Percentiles rank a stretch among this genome's conserved stretches.
Conservation (phyloP, 92 coral and sea anemone species). For the Phymanthus crucifer region DNA sequence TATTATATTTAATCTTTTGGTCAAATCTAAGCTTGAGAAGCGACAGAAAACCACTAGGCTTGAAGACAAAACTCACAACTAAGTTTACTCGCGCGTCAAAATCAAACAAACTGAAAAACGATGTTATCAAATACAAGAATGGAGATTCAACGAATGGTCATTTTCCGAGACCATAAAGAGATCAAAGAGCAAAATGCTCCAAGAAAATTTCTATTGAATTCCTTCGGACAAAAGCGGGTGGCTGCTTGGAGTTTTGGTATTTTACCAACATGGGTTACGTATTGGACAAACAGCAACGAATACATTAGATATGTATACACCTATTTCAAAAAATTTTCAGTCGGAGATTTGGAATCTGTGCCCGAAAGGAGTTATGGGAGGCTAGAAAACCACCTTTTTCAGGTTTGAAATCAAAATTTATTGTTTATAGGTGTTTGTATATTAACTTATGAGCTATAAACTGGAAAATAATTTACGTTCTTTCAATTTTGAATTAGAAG, state of each 20-base stretch:
- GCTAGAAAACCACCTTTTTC: too few species aligned
- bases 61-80: slow-evolving; percentile 1
- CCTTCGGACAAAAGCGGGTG: not conserved
- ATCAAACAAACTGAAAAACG: not conserved
- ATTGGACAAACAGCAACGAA: not conserved
- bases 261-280: not conserved
- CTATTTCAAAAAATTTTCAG: too few species aligned
- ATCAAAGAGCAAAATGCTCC: not conserved
- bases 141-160: not conserved
- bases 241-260: not conserved
- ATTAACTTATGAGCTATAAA: too few species aligned
- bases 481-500: too few species aligned
- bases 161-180: not conserved
- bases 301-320: too few species aligned
- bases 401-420: too few species aligned
- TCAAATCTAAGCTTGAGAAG: not conserved
- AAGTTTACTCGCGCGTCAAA: not conserved
- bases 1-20: not conserved
- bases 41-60: not conserved
- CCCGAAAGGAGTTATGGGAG: too few species aligned
- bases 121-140: not conserved
- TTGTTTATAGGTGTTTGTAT: too few species aligned
- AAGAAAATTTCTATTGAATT: not conserved
- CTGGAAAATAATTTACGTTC: too few species aligned
- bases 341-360: too few species aligned